Conservation (phyloP, 2,888 invertebrate genomes). For the Thymelicus acteon region DNA sequence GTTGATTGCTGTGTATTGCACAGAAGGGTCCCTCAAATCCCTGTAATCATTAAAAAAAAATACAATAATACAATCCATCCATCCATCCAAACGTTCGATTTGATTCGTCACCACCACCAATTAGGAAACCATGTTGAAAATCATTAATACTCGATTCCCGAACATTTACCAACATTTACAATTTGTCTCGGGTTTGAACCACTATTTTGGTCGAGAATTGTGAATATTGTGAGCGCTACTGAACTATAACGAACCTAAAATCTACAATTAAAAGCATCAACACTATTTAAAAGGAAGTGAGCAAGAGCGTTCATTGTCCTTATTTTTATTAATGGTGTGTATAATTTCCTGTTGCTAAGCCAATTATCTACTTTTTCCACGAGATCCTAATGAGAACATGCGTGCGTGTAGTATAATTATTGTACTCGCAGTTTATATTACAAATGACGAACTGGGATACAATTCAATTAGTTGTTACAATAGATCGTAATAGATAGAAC, state of each 20-base stretch:
- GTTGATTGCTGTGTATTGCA: too few relatives aligned
- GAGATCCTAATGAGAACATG: slow-evolving; percentile 10
- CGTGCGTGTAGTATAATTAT: slow-evolving; percentile 10
- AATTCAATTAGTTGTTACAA: background rate
- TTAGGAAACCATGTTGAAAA: too few relatives aligned
- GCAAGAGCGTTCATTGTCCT: slow-evolving; percentile 11
- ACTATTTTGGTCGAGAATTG: too few relatives aligned
- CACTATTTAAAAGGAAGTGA: slow-evolving; percentile 5
- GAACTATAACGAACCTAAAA: background rate
- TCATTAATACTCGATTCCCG: too few relatives aligned
- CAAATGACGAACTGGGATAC: slow-evolving; percentile 1
- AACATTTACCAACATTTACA: too few relatives aligned
- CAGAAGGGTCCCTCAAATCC: too few relatives aligned
- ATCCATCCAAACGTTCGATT: too few relatives aligned
- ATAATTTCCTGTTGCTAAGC: slow-evolving; percentile 32
- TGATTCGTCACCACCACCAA: too few relatives aligned
- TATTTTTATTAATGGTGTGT: slow-evolving; percentile 28
- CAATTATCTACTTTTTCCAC: slow-evolving; percentile 38
- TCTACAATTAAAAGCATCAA: slow-evolving; percentile 2
- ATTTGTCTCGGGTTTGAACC: too few relatives aligned
- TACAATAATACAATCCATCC: too few relatives aligned
- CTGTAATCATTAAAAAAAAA: too few relatives aligned
- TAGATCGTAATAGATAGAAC: background rate
- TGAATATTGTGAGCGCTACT: too few relatives aligned
- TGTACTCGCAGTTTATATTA: slow-evolving; percentile 14